Evolutionary conservation across 1,140 invertebrate species (phyloP), one percentile per base, ranked within the genome.

Genomic region (Caenorhabditis inopinata): DNA sequence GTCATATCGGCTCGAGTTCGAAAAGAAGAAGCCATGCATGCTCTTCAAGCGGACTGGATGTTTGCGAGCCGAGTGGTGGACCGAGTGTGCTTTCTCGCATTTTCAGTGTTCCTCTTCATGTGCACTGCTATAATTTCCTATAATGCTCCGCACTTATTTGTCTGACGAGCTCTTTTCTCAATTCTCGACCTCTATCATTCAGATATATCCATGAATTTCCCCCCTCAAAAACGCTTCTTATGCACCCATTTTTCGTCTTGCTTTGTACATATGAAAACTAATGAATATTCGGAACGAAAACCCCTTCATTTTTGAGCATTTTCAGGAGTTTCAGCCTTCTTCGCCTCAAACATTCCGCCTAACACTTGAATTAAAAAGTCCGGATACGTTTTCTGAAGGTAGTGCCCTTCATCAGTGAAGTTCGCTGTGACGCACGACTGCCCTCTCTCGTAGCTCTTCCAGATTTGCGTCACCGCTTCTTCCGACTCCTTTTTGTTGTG

Each of bases 61-160:
- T 99, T 98, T 91, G 97, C 97, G 89, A 96, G 96, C 89, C 98
- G 98, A 95, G 96, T 99, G 90, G 95, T 99, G 90, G 96, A 98
- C 92, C 93, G 96, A 91, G 92, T 97, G 91, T 98, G 96, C 93
- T 94, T 98, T 92, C 96, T 97, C 92, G 94, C 97, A 91, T 98
- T 98, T 93, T 95, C 95, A 88, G 92, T 96, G 90, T 97, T 98
- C 92, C 97, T 96, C 89, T 93, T 97, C 91, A 94, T 96, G 89
- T 96, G 96, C 86, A 98, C 96, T 88, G 93, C 95, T 90, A 95
- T 94, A 89, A 95, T 98, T 91, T 93, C 98, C 89, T 93, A 95
- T 90, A 95, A 94, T 90, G 95, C 95, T 89, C 95, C 95, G 85
- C 95, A 96, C 91, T 95, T 96, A 89, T 95, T 96, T 91, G 94